A percentile compares a stretch with the other conserved stretches of the same genome.
Evolutionary conservation across 2,888 invertebrate species (phyloP).

Genomic region (Lasioglossum figueresi): DNA sequence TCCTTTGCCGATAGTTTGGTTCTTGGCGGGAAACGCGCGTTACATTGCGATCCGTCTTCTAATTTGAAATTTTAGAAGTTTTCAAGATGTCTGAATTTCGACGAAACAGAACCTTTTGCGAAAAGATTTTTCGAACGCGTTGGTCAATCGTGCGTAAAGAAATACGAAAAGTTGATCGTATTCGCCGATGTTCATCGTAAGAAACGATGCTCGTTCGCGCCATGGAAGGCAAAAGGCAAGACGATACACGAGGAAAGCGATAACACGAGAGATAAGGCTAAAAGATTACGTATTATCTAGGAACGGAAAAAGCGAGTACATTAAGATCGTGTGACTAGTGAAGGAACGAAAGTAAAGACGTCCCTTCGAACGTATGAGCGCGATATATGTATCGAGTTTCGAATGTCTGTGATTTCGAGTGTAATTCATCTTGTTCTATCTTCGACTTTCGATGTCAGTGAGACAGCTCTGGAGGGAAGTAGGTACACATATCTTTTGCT

Average conservation of each 20-base stretch:
- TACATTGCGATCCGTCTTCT: slow-evolving; percentile 52
- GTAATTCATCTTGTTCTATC: neutral
- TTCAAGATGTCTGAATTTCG: too few relatives aligned
- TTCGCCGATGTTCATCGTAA: neutral
- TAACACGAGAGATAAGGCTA: slow-evolving; percentile 34
- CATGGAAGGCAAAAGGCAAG: slow-evolving; percentile 13
- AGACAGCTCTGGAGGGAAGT: neutral
- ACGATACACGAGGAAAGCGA: slow-evolving; percentile 37
- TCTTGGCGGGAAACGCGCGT: slow-evolving; percentile 76
- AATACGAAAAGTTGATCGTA: neutral
- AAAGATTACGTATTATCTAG: slow-evolving; percentile 39
- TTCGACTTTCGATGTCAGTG: neutral
- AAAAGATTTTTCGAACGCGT: neutral
- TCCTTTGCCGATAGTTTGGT: slow-evolving; percentile 30
- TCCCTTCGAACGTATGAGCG: neutral
- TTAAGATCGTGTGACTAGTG: neutral
- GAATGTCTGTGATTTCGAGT: neutral
- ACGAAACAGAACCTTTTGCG: neutral
- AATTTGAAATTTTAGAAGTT: neutral
- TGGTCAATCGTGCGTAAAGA: neutral
- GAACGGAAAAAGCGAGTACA: slow-evolving; percentile 28
- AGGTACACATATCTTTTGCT: neutral
- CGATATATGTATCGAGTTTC: neutral
- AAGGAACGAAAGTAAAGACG: neutral
- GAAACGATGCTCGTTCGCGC: neutral